A percentile compares a stretch with the other conserved stretches of the same genome.
Conservation (phyloP, 2,113 vertebrate species). For the Naja naja region DNA sequence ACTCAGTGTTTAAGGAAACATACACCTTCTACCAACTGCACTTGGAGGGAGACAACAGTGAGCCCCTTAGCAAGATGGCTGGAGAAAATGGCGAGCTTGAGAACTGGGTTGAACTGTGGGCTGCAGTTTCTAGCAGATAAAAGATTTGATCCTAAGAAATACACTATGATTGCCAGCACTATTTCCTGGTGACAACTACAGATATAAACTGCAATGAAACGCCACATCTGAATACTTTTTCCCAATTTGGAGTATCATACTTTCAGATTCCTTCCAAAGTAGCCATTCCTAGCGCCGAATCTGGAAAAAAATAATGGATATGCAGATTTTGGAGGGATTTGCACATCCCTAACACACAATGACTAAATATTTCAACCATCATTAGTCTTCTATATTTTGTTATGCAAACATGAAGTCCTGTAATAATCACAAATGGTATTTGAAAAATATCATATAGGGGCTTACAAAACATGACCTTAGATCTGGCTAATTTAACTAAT, state of each 20-base stretch:
- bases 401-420: neutral
- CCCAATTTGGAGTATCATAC: neutral
- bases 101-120: constrained; percentile 4
- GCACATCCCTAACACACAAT: neutral
- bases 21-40: neutral
- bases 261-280: neutral
- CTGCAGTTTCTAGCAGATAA: neutral
- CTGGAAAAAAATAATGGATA: neutral
- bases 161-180: neutral
- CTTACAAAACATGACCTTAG: neutral
- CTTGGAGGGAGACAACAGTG: neutral
- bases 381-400: neutral
- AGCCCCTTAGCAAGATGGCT: constrained; percentile 51
- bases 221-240: neutral
- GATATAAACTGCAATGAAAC: neutral
- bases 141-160: neutral
- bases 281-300: neutral
- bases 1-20: neutral
- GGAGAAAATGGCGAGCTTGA: constrained; percentile 65
- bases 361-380: neutral
- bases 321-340: neutral
- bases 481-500: neutral
- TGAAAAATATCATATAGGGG: neutral
- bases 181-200: neutral
- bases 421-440: neutral